A percentile compares a stretch with the other conserved stretches of the same genome.
These are phyloP conservation scores for Epizoanthus stellaris DNA, from an alignment of 92 coral and sea anemone genomes.

Conservation along the genomic window DNA sequence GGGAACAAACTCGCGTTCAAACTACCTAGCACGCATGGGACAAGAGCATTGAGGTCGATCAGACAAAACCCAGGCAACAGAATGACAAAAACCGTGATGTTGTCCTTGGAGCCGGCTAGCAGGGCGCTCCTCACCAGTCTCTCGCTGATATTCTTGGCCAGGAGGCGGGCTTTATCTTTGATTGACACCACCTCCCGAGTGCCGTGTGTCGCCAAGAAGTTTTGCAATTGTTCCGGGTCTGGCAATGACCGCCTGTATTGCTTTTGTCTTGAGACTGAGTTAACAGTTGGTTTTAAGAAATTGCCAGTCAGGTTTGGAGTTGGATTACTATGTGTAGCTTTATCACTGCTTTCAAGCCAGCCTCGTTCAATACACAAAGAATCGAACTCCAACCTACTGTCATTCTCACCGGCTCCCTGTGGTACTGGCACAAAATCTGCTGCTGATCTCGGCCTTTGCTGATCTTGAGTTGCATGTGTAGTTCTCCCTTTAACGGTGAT, in stretches of 20 bases:
- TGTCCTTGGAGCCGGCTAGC: constrained; percentile 86
- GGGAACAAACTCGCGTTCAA: background rate
- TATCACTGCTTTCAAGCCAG: background rate
- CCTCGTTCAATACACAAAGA: background rate
- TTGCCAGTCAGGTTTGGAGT: background rate
- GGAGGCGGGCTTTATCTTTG: constrained; percentile 76
- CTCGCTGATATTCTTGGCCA: constrained; percentile 81
- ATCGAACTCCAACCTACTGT: background rate
- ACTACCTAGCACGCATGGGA: constrained; percentile 48
- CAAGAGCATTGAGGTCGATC: constrained; percentile 63
- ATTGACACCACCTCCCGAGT: constrained; percentile 36
- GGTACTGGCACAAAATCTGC: too few relatives aligned
- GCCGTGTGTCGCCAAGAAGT: constrained; percentile 8
- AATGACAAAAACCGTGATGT: constrained; percentile 77
- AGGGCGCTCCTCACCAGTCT: constrained; percentile 91
- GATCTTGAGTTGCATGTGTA: background rate
- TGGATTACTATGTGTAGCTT: background rate
- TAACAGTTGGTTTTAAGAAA: background rate
- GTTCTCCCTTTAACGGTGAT: background rate
- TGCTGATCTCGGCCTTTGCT: background rate
- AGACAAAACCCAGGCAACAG: constrained; percentile 91
- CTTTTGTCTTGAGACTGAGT: background rate
- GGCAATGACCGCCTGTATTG: constrained; percentile 71
- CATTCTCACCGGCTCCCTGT: constrained; percentile 5
- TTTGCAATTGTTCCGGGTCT: constrained; percentile 57